These are phyloP conservation scores for Pristionchus fissidentatus DNA, from an alignment of 2,888 invertebrate species.

Conservation along the genomic window DNA sequence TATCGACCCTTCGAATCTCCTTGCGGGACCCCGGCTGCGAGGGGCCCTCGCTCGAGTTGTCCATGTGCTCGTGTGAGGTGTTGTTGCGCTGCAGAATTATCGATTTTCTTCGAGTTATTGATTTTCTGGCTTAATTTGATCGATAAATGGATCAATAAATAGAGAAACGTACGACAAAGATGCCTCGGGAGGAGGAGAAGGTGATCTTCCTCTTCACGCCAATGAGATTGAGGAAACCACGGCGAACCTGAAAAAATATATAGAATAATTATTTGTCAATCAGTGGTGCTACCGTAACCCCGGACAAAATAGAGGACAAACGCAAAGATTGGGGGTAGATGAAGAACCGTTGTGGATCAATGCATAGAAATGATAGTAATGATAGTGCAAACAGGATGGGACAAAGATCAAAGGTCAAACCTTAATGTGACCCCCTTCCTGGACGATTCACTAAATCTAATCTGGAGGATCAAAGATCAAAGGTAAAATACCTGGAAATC, in stretches of 20 bases:
- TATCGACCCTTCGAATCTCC: neutral
- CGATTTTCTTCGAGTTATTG: neutral
- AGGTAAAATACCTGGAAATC: conserved; percentile 68
- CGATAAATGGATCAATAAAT: neutral
- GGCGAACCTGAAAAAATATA: conserved; percentile 51
- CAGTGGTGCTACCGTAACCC: neutral
- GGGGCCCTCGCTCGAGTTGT: conserved; percentile 16
- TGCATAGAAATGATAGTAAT: too few species aligned
- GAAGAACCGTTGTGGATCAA: too few species aligned
- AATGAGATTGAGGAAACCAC: conserved; percentile 50
- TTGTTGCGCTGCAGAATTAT: conserved; percentile 9
- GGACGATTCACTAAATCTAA: too few species aligned
- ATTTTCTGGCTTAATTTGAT: neutral
- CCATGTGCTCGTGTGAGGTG: conserved; percentile 21
- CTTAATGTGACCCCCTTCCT: too few species aligned
- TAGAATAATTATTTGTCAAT: neutral
- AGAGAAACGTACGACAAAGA: conserved; percentile 1
- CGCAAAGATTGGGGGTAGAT: too few species aligned
- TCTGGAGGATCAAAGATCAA: too few species aligned
- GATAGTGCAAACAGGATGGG: too few species aligned
- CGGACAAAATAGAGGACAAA: too few species aligned
- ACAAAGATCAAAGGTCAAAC: too few species aligned
- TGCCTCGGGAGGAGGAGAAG: conserved; percentile 47
- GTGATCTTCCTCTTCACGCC: conserved; percentile 51
- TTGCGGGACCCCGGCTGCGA: conserved; percentile 15